These are phyloP conservation scores for Premnoplex brunnescens DNA, from an alignment of 2,797 vertebrate genomes.

Conservation along the genomic window DNA sequence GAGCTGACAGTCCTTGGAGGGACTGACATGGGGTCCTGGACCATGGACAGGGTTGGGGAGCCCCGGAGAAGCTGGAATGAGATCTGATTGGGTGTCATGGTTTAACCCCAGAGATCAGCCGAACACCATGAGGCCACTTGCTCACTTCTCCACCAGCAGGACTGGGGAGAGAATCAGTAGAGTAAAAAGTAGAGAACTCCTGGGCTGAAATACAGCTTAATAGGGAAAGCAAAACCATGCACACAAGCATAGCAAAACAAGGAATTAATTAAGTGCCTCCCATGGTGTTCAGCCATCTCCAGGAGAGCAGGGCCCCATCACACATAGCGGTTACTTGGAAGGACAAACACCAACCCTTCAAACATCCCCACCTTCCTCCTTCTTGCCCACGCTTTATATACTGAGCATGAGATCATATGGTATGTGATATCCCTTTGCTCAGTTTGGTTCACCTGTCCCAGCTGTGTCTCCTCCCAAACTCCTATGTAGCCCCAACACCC, in stretches of 20 bases:
- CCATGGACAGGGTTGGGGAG: not conserved
- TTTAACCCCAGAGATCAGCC: not conserved
- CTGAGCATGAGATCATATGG: not conserved
- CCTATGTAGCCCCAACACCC: not conserved
- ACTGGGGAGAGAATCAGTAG: not conserved
- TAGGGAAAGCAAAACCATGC: not conserved
- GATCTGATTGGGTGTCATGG: not conserved
- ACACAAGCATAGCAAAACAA: not conserved
- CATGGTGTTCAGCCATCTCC: not conserved
- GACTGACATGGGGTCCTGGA: not conserved
- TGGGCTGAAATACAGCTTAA: not conserved
- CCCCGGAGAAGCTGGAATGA: not conserved
- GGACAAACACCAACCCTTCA: not conserved
- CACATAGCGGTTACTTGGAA: not conserved
- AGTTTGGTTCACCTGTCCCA: not conserved
- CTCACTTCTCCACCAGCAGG: not conserved
- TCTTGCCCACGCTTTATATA: not conserved
- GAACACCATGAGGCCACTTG: not conserved
- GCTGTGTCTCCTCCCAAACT: not conserved
- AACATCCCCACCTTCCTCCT: not conserved
- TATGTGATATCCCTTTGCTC: not conserved
- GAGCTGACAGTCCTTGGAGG: rapidly evolving
- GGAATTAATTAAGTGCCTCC: not conserved
- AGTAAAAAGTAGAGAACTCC: not conserved
- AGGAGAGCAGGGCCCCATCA: not conserved